Evolutionary conservation across 1,140 invertebrate genomes (phyloP), one percentile per base, ranked within the genome.

Genomic region (Chironomus tepperi): DNA sequence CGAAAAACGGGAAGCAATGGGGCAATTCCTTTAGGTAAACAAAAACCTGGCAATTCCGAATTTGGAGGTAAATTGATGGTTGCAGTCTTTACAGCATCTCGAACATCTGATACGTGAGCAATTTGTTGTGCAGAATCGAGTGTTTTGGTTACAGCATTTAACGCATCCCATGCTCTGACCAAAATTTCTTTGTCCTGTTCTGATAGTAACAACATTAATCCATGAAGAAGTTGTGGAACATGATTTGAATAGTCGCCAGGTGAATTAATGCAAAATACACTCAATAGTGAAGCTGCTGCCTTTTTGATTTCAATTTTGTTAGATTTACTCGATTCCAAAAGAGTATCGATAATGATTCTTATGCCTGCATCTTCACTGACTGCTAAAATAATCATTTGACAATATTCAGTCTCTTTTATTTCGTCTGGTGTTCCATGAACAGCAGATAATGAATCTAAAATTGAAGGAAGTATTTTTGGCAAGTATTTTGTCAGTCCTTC

Each of bases 1-100:
- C 97, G 88, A 84, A 98, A 98, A 73, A 99, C 91, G 0, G 95
- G 95, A 67, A 99, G 84, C 47, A 99, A 89, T 12, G 97, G 95
- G 15, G 93, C 90, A 43, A 98, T 96, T 74, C 96, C 95, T 88
- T 98, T 98, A 0, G 94, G 91, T 76, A 98, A 83, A 83, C 95
- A 98, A 80, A 99, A 97, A n/a, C 97, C 97, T 73, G 96, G 95
- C 74, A 98, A 83, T 19, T 91, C 81, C 77, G 91, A 88, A 72
- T 90, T 86, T 0, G 88, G 90, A 80, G 94, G 93, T 42, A 95
- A 85, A 81, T 98, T 96, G 65, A 91, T 92, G 5, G 91, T 88
- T 57, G 95, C 95, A 85, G 92, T 96, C 65, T 93, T 86, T 10
- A 98, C 90, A 42, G 96, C 95, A 84, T 96, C 94, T 72, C 95